A percentile compares a stretch with the other conserved stretches of the same genome.
These are phyloP conservation scores for Drosophila asahinai DNA, from an alignment of 1,140 invertebrate species.

Conservation along the genomic window DNA sequence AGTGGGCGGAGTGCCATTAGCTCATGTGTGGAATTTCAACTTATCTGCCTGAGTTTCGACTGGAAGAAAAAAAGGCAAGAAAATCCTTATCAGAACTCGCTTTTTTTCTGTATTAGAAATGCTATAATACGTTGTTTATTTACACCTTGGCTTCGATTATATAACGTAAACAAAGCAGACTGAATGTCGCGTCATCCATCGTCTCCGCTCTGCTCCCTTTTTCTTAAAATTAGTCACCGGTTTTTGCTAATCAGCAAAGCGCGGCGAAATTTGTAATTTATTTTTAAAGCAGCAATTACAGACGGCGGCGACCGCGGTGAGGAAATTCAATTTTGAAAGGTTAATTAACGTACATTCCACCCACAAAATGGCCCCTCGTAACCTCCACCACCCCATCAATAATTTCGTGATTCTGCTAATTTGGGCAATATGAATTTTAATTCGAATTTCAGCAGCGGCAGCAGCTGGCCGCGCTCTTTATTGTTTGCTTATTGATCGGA, in stretches of 20 bases:
- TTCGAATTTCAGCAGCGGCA: constrained; percentile 22
- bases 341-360: constrained; percentile 35
- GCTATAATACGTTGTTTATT: constrained; percentile 48
- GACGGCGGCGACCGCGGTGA: not conserved
- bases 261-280: constrained; percentile 51
- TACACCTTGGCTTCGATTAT: constrained; percentile 52
- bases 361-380: constrained; percentile 7
- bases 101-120: constrained; percentile 19
- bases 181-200: constrained; percentile 38
- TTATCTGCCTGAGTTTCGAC: constrained; percentile 20
- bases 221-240: constrained; percentile 52
- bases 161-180: constrained; percentile 62
- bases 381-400: not conserved
- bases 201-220: not conserved
- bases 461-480: constrained; percentile 39
- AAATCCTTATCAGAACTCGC: constrained; percentile 18
- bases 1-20: constrained; percentile 8
- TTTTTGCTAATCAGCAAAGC: constrained; percentile 56
- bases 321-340: constrained; percentile 42
- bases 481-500: constrained; percentile 54
- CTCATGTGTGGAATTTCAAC: constrained; percentile 39
- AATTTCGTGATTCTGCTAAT: constrained; percentile 33
- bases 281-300: constrained; percentile 26
- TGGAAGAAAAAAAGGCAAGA: not conserved
- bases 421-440: constrained; percentile 47